Evolutionary conservation across 1,140 invertebrate species (phyloP).

Genomic region (Scaptomyza montana): DNA sequence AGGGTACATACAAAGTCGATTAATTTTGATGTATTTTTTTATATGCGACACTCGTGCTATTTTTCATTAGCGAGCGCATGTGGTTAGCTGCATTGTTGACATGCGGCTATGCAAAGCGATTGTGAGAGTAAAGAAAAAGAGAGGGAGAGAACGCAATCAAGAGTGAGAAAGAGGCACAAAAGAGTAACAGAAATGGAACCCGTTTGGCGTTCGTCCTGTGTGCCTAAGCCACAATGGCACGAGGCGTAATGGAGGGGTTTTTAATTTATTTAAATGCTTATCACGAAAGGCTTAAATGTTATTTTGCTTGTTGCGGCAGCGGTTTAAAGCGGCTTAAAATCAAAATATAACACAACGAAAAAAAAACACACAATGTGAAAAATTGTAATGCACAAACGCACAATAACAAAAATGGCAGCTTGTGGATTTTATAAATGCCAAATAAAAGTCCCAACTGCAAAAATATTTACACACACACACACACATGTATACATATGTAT

Average conservation of each 20-base stretch:
- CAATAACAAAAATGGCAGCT: constrained; percentile 23
- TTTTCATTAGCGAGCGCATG: constrained; percentile 75
- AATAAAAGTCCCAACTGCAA: background rate
- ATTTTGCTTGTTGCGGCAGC: constrained; percentile 76
- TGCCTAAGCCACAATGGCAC: constrained; percentile 40
- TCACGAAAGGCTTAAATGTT: constrained; percentile 82
- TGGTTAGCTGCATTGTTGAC: constrained; percentile 61
- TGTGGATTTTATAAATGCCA: constrained; percentile 1
- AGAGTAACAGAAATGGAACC: background rate
- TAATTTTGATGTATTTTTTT: constrained; percentile 31
- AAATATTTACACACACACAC: background rate
- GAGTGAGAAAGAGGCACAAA: constrained; percentile 10
- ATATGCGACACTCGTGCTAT: constrained; percentile 67
- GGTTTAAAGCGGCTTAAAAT: constrained; percentile 75
- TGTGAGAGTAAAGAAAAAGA: background rate
- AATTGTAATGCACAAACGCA: constrained; percentile 35
- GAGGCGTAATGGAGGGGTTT: constrained; percentile 46
- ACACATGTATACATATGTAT: background rate
- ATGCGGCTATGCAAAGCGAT: constrained; percentile 22
- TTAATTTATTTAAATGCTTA: constrained; percentile 82
- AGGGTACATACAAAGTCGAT: constrained; percentile 5
- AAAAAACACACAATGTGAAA: background rate
- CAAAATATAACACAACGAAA: constrained; percentile 29
- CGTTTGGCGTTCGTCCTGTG: constrained; percentile 23
- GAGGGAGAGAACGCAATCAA: background rate